A percentile compares a stretch with the other conserved stretches of the same genome.
Conservation (phyloP, 2,797 vertebrate genomes). For the Mus minutoides region DNA sequence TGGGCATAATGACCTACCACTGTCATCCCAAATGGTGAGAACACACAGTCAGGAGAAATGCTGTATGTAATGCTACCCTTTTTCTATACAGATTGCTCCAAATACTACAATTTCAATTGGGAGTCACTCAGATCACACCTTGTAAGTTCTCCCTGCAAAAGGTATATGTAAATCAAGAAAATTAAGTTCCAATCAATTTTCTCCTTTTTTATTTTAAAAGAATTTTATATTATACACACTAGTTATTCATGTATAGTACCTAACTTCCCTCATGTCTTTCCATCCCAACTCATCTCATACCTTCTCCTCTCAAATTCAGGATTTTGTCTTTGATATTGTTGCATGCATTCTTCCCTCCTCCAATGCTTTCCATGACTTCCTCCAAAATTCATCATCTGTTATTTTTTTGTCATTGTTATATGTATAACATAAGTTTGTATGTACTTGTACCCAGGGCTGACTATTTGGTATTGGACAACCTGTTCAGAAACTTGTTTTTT, state of each 20-base stretch:
- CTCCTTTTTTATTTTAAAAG: neutral
- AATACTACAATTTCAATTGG: neutral
- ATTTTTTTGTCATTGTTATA: neutral
- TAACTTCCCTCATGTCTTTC: neutral
- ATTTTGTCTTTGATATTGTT: neutral
- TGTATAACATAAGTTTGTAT: neutral
- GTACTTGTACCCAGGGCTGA: neutral
- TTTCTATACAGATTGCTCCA: neutral
- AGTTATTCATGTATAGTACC: neutral
- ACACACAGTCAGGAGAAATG: neutral
- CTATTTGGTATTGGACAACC: neutral
- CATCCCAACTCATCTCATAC: neutral
- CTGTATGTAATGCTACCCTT: neutral
- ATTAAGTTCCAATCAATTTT: neutral
- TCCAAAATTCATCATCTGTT: neutral
- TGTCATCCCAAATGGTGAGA: neutral
- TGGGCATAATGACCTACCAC: neutral
- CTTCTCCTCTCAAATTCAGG: neutral
- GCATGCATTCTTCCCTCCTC: neutral
- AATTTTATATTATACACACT: neutral
- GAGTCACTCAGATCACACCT: neutral
- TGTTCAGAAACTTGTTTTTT: neutral
- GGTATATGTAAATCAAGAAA: neutral
- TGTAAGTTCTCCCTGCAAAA: fast-evolving
- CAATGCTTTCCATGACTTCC: neutral